Conservation (phyloP, 2,888 invertebrate species). For the Capitulum mitella region DNA sequence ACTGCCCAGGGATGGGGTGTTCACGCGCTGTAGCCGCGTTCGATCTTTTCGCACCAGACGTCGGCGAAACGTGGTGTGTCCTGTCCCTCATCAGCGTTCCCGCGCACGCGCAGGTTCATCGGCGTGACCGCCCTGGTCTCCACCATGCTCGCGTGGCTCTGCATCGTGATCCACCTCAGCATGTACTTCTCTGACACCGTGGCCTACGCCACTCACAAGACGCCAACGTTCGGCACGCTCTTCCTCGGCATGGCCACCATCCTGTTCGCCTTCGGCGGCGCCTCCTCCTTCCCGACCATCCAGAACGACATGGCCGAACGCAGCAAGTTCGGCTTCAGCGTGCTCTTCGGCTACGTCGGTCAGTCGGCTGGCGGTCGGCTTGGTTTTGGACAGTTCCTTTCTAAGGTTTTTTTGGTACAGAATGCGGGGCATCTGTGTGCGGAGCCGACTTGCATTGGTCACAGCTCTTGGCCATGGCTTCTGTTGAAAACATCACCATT, state of each 20-base stretch:
- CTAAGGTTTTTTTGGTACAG: too few species aligned
- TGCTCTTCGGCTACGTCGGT: slow-evolving; percentile 57
- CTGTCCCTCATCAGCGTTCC: neutral
- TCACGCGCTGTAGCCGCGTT: too few species aligned
- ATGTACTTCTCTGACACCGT: neutral
- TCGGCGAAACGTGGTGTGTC: too few species aligned
- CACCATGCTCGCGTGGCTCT: neutral
- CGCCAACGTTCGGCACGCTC: slow-evolving; percentile 56
- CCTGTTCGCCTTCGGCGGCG: slow-evolving; percentile 64
- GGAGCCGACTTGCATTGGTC: too few species aligned
- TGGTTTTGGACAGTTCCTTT: too few species aligned
- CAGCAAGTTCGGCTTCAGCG: slow-evolving; percentile 56
- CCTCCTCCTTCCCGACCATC: slow-evolving; percentile 67
- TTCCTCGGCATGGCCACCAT: slow-evolving; percentile 63
- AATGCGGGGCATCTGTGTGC: too few species aligned
- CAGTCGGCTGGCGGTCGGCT: too few species aligned
- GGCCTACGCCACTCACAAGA: slow-evolving; percentile 45
- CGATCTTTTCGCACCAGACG: too few species aligned
- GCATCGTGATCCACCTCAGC: neutral
- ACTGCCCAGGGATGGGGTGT: too few species aligned
- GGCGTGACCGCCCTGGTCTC: neutral
- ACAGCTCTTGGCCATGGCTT: too few species aligned
- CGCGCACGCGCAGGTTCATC: neutral
- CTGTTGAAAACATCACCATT: too few species aligned
- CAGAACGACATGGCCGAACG: slow-evolving; percentile 68